Evolutionary conservation across 2,888 invertebrate genomes (phyloP).

Genomic region (Anthrax anthrax): DNA sequence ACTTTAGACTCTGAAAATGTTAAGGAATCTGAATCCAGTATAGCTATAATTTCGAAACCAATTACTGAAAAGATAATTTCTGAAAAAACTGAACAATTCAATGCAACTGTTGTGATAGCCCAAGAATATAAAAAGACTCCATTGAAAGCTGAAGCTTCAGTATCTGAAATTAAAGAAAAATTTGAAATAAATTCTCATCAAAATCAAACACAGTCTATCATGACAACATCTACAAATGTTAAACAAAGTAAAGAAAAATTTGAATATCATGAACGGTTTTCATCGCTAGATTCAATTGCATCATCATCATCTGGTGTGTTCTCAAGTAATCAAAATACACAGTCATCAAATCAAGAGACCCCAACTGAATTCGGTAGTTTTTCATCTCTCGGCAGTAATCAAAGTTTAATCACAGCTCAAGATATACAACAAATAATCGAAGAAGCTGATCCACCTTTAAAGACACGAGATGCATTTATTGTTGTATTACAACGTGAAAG

Average conservation of each 20-base stretch:
- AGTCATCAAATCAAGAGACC: conserved; percentile 31
- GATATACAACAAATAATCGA: conserved; percentile 51
- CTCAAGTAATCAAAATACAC: conserved; percentile 28
- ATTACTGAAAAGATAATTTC: conserved; percentile 11
- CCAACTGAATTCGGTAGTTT: conserved; percentile 34
- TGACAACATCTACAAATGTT: conserved; percentile 1
- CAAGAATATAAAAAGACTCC: conserved; percentile 6
- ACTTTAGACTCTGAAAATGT: conserved; percentile 13
- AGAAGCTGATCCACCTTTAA: conserved; percentile 50
- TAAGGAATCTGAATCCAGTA: conserved; percentile 3
- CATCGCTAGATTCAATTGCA: conserved; percentile 32
- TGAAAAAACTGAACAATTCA: conserved; percentile 11
- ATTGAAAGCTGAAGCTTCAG: conserved; percentile 16
- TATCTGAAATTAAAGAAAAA: conserved; percentile 32
- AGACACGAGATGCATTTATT: conserved; percentile 45
- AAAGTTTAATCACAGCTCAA: conserved; percentile 34
- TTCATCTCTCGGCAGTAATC: conserved; percentile 35
- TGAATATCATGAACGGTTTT: conserved; percentile 30
- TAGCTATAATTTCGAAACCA: conserved; percentile 5
- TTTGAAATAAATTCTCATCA: conserved; percentile 27
- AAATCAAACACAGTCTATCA: conserved; percentile 12
- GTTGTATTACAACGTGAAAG: conserved; percentile 52
- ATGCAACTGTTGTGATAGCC: background rate
- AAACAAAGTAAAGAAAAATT: conserved; percentile 11
- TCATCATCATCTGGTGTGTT: conserved; percentile 34